Conservation (phyloP, 2,797 vertebrate genomes). For the Linurgus olivaceus region DNA sequence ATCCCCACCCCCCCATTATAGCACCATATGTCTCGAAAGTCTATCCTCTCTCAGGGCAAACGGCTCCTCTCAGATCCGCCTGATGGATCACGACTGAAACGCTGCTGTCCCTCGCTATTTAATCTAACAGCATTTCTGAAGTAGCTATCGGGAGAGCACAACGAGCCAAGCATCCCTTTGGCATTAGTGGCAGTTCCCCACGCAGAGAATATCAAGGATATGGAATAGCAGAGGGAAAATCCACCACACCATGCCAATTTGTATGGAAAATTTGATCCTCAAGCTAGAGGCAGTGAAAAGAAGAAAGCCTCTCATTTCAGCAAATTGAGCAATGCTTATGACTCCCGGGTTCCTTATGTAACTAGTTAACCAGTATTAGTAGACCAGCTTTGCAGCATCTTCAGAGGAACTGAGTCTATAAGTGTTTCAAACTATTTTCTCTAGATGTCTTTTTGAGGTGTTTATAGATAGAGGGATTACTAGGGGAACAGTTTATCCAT, state of each 20-base stretch:
- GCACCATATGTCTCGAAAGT: constrained; percentile 70
- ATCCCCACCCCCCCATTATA: constrained; percentile 62
- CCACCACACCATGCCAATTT: constrained; percentile 6
- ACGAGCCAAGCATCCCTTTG: constrained; percentile 13
- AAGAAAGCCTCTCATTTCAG: neutral
- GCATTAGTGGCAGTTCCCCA: neutral
- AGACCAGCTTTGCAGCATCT: neutral
- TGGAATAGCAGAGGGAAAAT: constrained; percentile 34
- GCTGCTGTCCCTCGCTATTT: constrained; percentile 50
- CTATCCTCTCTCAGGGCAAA: constrained; percentile 69
- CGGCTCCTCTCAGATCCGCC: constrained; percentile 55
- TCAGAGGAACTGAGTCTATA: neutral
- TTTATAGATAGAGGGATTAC: neutral
- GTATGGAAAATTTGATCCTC: constrained; percentile 35
- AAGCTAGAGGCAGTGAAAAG: constrained; percentile 17
- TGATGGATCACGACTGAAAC: constrained; percentile 41
- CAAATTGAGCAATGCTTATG: neutral
- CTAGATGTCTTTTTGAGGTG: neutral
- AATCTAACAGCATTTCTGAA: constrained; percentile 35
- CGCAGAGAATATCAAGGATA: neutral
- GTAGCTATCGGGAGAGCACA: constrained; percentile 14
- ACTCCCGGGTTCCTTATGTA: neutral
- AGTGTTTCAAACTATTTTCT: neutral
- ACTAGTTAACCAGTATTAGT: neutral
- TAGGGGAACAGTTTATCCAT: neutral